Base-by-base conservation (phyloP, 1,140 invertebrate genomes). In the Drosophila orosa region DNA sequence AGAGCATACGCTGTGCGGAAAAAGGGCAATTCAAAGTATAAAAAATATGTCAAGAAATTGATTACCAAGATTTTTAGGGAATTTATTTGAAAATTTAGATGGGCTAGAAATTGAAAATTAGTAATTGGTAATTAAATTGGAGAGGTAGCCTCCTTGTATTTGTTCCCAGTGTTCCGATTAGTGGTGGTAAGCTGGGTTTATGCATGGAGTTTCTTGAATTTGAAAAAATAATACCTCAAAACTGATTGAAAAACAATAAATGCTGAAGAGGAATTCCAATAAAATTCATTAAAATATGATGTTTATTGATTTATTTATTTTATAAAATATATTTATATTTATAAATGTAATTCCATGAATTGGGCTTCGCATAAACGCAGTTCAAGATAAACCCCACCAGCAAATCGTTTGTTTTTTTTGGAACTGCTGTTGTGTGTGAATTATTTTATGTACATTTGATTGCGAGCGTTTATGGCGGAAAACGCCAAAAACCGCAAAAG, bases 361-460 rank as follows among this genome's bases (percentile, higher is more conserved):
- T 57, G 13, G 29, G 42, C 68, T 60, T 74, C 69, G 72, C 83
- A 87, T 86, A 52, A 33, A 52, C 48, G 3, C 3, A 22, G 19
- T 22, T 35, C 48, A 4, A 1, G 19, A n/a, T 52, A 22, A 52
- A 8, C 29, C 17, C 1, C 63, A 80, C 83, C 83, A 87, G 47
- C 74, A 86, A 86, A 86, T 83, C 69, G 82, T 76, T 87, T 86
- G 78, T 63, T 78, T 55, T 72, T 73, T 55, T 72, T 73, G 45
- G 24, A 29, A 55, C 55, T 75, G 39, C 17, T 74, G 37, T 40
- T 59, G 57, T 85, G 84, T 89, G 84, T 87, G 84, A 87, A 89
- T 71, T 87, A 87, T 87, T 87, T 87, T 80, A 87, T 84, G 83
- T 84, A 78, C 82, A 89, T 87, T 87, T 87, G 83, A 87, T 87